These are phyloP conservation scores for Antheraea assamensis DNA, from an alignment of 2,888 invertebrate species.

Conservation along the genomic window DNA sequence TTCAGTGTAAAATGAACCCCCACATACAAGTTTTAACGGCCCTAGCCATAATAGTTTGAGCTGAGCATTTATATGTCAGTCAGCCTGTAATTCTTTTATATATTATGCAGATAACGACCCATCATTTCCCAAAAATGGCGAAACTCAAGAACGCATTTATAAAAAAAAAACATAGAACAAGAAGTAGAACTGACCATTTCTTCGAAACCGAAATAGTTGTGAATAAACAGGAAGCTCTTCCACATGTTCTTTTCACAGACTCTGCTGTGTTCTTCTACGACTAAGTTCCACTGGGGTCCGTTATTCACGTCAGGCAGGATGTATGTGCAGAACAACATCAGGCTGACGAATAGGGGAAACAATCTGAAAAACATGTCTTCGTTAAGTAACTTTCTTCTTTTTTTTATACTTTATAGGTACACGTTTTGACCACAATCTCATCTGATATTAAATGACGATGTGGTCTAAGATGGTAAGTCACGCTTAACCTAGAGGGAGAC, in stretches of 20 bases:
- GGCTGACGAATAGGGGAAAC: conserved; percentile 74
- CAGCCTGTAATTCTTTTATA: too few species aligned
- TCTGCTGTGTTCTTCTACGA: conserved; percentile 78
- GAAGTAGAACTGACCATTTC: conserved; percentile 70
- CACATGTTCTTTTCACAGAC: conserved; percentile 82
- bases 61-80: too few species aligned
- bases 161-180: background rate
- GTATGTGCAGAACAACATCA: conserved; percentile 81
- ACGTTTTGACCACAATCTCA: too few species aligned
- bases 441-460: too few species aligned
- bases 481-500: too few species aligned
- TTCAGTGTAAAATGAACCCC: too few species aligned
- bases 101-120: too few species aligned
- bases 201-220: conserved; percentile 83
- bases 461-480: too few species aligned
- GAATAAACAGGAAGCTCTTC: conserved; percentile 82
- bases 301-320: conserved; percentile 77
- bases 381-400: background rate
- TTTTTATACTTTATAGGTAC: background rate
- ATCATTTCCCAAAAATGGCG: background rate
- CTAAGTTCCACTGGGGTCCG: conserved; percentile 83
- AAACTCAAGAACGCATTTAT: background rate
- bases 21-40: too few species aligned
- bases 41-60: too few species aligned
- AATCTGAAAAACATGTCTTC: conserved; percentile 55